Base-by-base conservation (phyloP, 2,113 vertebrate species). In the Gyps fulvus region DNA sequence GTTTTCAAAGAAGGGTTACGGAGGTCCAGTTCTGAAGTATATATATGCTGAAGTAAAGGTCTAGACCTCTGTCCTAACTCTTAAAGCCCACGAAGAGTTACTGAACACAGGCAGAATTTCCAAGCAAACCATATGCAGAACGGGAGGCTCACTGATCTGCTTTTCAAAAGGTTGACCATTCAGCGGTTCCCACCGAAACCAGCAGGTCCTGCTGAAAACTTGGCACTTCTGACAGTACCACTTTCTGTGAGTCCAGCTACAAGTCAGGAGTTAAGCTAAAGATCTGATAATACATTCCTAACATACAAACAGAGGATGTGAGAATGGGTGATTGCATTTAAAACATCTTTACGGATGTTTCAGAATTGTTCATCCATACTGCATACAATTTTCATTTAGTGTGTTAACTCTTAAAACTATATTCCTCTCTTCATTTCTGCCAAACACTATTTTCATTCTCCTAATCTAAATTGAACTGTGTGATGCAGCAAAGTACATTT, bases 381-480 rank as follows among this genome's bases (percentile, higher is more conserved):
- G 14, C 42, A 63, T 32, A 57, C 16, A n/a, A 31, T 70, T 92
- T 92, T 86, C 27, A 45, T 73, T 82, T 61, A 77, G 32, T 42
- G 4, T 77, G 31, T 83, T 90, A 95, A 80, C 50, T 90, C 76
- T 92, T 88, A 73, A 86, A 93, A 88, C 54, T 66, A 66, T n/a
- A 83, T 72, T 87, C 25, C 13, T 76, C 70, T 89, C 62, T 96
- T 84, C 29, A 54, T 82, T 87, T 80, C 72, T 89, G 27, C 34
- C 47, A 73, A 74, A 59, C 2, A 9, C 15, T 66, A 14, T 85
- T 88, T 97, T 91, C 59, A 63, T 79, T 95, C 71, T 67, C 71
- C 78, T 91, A 87, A 93, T 87, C 71, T 96, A 94, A 97, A 95
- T 73, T 94, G 93, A 95, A 93, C 79, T 83, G 71, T 90, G 42